phyloP scores from a whole-genome alignment of 1,140 invertebrate genomes.

The Brachionus calyciflorus region DNA sequence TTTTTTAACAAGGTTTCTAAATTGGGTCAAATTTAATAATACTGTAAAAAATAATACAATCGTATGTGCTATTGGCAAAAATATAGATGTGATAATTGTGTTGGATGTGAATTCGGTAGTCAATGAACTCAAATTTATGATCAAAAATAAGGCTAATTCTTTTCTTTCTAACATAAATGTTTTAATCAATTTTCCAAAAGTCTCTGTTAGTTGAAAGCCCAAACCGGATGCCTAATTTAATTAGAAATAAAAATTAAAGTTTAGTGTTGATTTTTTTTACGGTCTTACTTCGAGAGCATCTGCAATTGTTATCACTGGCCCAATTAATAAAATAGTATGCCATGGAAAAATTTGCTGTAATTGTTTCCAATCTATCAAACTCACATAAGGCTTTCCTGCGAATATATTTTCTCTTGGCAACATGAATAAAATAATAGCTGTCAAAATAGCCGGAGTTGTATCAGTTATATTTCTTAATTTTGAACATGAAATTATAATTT shows the following conservation, averaged over 20 bases:
- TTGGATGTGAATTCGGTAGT: conserved; percentile 7
- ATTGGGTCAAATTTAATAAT: too few relatives aligned
- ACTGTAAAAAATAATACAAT: conserved; percentile 5
- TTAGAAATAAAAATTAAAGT: not conserved
- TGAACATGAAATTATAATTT: not conserved
- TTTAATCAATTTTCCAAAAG: not conserved
- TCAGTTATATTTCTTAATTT: not conserved
- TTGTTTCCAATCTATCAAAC: conserved; percentile 9
- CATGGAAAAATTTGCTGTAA: conserved; percentile 22
- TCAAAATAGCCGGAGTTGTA: not conserved
- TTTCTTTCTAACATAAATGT: conserved; percentile 11
- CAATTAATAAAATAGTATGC: conserved; percentile 35
- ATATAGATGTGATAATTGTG: not conserved
- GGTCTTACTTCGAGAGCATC: not conserved
- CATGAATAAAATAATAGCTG: conserved; percentile 1
- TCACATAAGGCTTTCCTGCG: not conserved
- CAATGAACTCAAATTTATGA: not conserved
- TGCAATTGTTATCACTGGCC: conserved; percentile 5
- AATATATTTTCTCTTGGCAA: conserved; percentile 15
- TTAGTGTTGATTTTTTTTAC: not conserved
- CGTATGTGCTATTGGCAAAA: not conserved
- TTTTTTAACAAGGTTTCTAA: too few relatives aligned
- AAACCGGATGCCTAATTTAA: not conserved
- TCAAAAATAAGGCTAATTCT: conserved; percentile 3
- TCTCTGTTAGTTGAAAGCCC: not conserved